Evolutionary conservation across 2,888 invertebrate genomes (phyloP).

Genomic region (Helicoverpa assulta): DNA sequence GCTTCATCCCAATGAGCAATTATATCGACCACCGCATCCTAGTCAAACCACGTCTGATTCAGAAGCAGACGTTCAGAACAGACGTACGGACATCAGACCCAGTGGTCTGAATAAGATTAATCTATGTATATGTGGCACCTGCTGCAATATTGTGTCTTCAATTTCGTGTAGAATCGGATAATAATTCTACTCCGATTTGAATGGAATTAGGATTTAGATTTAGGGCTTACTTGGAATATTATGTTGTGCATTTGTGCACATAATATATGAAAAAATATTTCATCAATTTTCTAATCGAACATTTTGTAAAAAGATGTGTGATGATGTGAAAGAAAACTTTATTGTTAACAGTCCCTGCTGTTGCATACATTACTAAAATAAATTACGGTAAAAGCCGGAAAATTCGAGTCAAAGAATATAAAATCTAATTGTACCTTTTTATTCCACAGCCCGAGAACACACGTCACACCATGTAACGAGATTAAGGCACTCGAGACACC

Average conservation of each 20-base stretch:
- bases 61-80: conserved; percentile 26
- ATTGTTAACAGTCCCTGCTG: conserved; percentile 26
- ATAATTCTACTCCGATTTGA: conserved; percentile 14
- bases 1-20: conserved; percentile 35
- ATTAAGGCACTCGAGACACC: conserved; percentile 84
- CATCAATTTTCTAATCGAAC: neutral
- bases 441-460: conserved; percentile 82
- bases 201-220: conserved; percentile 11
- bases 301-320: neutral
- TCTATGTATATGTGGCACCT: conserved; percentile 23
- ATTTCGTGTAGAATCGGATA: conserved; percentile 16
- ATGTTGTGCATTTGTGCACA: neutral
- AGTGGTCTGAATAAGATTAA: conserved; percentile 42
- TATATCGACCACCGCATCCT: conserved; percentile 38
- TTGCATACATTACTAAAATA: neutral
- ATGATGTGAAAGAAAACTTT: neutral
- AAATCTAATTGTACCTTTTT: conserved; percentile 50
- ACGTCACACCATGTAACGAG: conserved; percentile 83
- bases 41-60: conserved; percentile 46
- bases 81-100: conserved; percentile 24
- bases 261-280: neutral
- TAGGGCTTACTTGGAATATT: neutral
- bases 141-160: conserved; percentile 17
- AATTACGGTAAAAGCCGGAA: conserved; percentile 16
- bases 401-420: neutral